These are phyloP conservation scores for Scytalopus superciliaris DNA, from an alignment of 2,113 vertebrate species.

Conservation along the genomic window DNA sequence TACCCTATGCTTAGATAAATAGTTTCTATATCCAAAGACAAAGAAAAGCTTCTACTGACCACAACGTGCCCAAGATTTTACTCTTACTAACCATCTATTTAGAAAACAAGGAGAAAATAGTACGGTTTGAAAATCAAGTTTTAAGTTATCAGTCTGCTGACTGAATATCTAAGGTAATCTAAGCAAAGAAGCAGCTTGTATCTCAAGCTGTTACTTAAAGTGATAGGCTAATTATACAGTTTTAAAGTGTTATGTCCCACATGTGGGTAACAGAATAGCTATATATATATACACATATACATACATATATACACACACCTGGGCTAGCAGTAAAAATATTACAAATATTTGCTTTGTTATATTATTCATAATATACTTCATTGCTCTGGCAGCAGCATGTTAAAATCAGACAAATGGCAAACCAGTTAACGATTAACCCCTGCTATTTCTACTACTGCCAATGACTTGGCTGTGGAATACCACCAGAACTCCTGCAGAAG, in stretches of 20 bases:
- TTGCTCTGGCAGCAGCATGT: neutral
- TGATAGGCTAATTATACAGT: neutral
- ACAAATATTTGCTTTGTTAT: constrained; percentile 12
- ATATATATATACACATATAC: neutral
- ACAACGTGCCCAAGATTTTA: neutral
- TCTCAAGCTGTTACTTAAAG: neutral
- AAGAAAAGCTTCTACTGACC: neutral
- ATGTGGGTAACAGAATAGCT: neutral
- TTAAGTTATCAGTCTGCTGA: neutral
- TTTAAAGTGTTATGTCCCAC: neutral
- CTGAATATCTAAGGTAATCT: neutral
- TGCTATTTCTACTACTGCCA: neutral
- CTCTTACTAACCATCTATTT: neutral
- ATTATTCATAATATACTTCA: neutral
- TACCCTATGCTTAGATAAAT: neutral
- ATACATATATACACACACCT: neutral
- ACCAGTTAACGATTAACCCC: constrained; percentile 20
- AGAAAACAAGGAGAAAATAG: neutral
- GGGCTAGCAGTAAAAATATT: neutral
- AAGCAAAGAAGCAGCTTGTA: neutral
- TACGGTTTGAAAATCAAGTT: neutral
- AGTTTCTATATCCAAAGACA: neutral
- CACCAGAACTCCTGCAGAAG: neutral
- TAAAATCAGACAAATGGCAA: constrained; percentile 37
- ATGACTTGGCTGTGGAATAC: neutral